Base-by-base conservation (phyloP, 2,797 vertebrate species). In the Cottoperca gobio region DNA sequence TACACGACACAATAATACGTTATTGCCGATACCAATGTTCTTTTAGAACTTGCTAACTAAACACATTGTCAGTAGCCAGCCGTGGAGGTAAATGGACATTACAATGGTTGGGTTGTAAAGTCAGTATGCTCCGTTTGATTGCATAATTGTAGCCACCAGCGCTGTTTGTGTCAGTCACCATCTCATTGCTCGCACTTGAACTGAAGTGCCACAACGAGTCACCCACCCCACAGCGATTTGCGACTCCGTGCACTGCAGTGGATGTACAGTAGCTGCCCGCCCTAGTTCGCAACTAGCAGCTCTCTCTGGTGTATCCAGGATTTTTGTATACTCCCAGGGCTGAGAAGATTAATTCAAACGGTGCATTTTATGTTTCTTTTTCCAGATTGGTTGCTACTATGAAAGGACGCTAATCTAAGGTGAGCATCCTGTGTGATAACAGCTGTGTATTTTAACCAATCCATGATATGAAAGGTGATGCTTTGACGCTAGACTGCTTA, bases 91-190 rank as follows among this genome's bases (percentile, higher is more conserved):
- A 63, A 50, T 49, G 68, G 17, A 21, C 46, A 16, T 52, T 57
- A 33, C 61, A 24, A 42, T 39, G 58, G 45, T 45, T 55, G 46
- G 49, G 48, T 76, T 61, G 73, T 63, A 75, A 16, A 33, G 70
- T 73, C 48, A 68, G 63, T 64, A 26, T 76, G 75, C 70, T 58
- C 59, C 21, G 71, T 86, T 40, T 81, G 76, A 65, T 89, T 91
- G 86, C 86, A 79, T 87, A 88, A 92, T 82, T 82, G 77, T 80
- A 82, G 86, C 90, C 84, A 78, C n/a, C 66, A 78, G 91, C 87
- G 52, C 39, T 68, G 74, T 82, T 71, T 77, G 70, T 91, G 84
- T 85, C 84, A 82, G 82, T 82, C 84, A 83, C 84, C 83, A 81
- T 87, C 82, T 84, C 86, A 68, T 78, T 75, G 82, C 81, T 82